phyloP scores from a whole-genome alignment of 2,797 vertebrate genomes.

The Adelosebastes latens region DNA sequence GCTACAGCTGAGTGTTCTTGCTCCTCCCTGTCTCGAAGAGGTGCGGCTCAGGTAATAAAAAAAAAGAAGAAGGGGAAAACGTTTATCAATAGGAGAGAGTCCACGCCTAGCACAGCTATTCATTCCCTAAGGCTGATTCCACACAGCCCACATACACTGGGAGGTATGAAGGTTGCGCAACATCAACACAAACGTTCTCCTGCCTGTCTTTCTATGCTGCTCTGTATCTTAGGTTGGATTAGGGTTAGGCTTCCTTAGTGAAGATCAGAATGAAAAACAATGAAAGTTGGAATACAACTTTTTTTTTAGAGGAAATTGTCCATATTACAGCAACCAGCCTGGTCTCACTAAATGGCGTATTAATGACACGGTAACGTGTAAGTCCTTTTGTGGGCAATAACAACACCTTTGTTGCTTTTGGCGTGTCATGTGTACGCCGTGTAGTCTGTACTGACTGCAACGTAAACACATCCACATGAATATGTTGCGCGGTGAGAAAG shows the following conservation, averaged over 20 bases:
- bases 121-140: constrained; percentile 4
- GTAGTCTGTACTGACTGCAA: no score
- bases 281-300: neutral
- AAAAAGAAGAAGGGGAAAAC: neutral
- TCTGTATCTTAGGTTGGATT: neutral
- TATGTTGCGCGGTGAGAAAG: no score
- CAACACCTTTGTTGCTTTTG: no score
- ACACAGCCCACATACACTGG: neutral
- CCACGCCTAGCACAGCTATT: constrained; percentile 20
- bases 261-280: neutral
- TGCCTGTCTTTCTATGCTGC: neutral
- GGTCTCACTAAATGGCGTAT: neutral
- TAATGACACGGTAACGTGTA: neutral
- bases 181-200: neutral
- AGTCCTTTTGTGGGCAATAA: no score
- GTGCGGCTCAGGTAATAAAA: constrained; percentile 4
- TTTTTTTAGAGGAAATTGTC: neutral
- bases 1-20: constrained; percentile 17
- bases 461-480: no score
- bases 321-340: neutral
- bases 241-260: neutral
- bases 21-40: constrained; percentile 35
- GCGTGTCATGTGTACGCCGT: no score
- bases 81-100: neutral
- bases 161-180: neutral